A percentile compares a stretch with the other conserved stretches of the same genome.
phyloP scores from a whole-genome alignment of 2,113 vertebrate species.

The Entosphenus tridentatus region DNA sequence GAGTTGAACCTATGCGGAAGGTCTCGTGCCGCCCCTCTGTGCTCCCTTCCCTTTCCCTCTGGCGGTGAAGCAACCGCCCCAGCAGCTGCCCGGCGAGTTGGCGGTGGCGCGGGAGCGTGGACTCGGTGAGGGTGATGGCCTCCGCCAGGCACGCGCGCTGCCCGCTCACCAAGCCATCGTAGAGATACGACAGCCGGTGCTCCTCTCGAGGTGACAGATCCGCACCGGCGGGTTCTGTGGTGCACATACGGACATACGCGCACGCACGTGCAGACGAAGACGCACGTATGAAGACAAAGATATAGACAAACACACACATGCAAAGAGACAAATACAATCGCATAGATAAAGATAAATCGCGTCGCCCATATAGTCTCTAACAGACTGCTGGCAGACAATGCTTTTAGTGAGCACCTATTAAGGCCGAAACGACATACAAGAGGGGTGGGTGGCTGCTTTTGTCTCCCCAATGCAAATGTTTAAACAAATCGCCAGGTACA shows the following conservation, averaged over 20 bases:
- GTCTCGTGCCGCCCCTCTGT: constrained; percentile 54
- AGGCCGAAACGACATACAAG: too few relatives aligned
- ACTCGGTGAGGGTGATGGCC: constrained; percentile 78
- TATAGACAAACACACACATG: constrained; percentile 12
- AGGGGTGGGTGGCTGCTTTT: too few relatives aligned
- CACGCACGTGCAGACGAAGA: not conserved
- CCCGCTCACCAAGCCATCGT: constrained; percentile 40
- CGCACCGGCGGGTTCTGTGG: constrained; percentile 18
- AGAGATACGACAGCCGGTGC: constrained; percentile 41
- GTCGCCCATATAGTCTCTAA: not conserved
- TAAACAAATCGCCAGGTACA: too few relatives aligned
- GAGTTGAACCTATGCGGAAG: constrained; percentile 75
- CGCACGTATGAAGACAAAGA: not conserved
- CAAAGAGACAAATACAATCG: constrained; percentile 6
- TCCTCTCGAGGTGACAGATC: constrained; percentile 38
- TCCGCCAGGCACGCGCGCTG: constrained; percentile 65
- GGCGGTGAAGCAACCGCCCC: constrained; percentile 53
- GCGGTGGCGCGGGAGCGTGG: constrained; percentile 56
- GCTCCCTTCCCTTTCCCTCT: constrained; percentile 38
- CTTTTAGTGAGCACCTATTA: too few relatives aligned
- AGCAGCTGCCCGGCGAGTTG: constrained; percentile 66
- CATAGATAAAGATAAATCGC: not conserved
- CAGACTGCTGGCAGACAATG: too few relatives aligned
- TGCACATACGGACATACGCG: constrained; percentile 21
- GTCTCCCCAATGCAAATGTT: too few relatives aligned